Base-by-base conservation (phyloP, 2,113 vertebrate species). In the Neotoma lepida region DNA sequence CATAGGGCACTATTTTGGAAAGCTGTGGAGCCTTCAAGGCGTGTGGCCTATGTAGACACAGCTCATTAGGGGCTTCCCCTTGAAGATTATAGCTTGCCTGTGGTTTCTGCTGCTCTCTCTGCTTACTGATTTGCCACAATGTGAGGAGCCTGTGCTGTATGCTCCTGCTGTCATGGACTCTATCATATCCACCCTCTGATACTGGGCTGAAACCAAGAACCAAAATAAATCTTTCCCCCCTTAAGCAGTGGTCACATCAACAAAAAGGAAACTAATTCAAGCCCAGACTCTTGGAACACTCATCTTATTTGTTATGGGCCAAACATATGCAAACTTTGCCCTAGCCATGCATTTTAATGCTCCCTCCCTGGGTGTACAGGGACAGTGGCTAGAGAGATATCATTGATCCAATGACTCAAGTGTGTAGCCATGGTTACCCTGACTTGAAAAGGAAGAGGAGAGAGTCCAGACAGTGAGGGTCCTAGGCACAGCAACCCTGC, bases 311-410 rank as follows among this genome's bases (percentile, higher is more conserved):
- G 33, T 14, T 61, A 22, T 0, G 28, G 9, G 58, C 30, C 78
- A 41, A 6, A 41, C 0, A 15, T 3, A 33, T 63, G 30, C 7
- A 10, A 39, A 35, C 5, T 18, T 30, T 26, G 28, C 14, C 28
- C 3, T 46, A 8, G 49, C 30, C 17, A 4, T 7, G 3, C 0
- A 6, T 18, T 1, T 22, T 1, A 3, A 1, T 2, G 30, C 6
- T 56, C 15, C 33, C 87, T 63, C n/a, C 28, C 17, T 3, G 20
- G 63, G 24, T 58, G 33, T 9, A 6, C 10, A 9, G 9, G 17
- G 3, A 2, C 18, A 20, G 2, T 7, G 2, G 3, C 20, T 13
- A 24, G 7, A 13, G 13, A 8, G 1, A 14, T 4, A 3, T 12
- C 33, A 70, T 24, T n/a, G 4, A 39, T 7, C 24, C 35, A 14